A percentile compares a stretch with the other conserved stretches of the same genome.
These are phyloP conservation scores for Chelmon rostratus DNA, from an alignment of 2,797 vertebrate species.

Conservation along the genomic window DNA sequence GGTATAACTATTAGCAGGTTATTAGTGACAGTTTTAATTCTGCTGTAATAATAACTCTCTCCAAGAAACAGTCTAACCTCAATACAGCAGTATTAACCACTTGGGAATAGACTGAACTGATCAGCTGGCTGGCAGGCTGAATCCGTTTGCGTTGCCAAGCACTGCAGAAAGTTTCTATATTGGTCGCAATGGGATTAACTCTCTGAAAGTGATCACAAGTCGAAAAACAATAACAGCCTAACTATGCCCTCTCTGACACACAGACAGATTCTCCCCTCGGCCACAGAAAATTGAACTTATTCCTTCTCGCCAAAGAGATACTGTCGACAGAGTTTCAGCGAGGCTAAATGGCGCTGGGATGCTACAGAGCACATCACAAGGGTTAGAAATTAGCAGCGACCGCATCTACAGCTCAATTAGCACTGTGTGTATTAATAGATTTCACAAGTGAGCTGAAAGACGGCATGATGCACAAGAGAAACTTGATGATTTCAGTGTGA, in stretches of 20 bases:
- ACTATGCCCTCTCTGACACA: conserved; percentile 22
- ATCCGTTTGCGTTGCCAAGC: conserved; percentile 37
- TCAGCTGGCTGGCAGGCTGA: conserved; percentile 34
- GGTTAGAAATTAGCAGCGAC: conserved; percentile 45
- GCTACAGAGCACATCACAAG: conserved; percentile 10
- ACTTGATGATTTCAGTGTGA: conserved; percentile 38
- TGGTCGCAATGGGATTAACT: conserved; percentile 47
- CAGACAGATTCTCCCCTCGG: neutral
- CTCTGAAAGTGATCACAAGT: conserved; percentile 40
- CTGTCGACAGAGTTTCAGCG: conserved; percentile 28
- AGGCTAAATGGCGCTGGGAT: conserved; percentile 20
- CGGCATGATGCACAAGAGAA: conserved; percentile 31
- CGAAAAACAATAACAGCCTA: conserved; percentile 34
- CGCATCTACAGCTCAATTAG: conserved; percentile 65
- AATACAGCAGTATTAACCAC: conserved; percentile 24
- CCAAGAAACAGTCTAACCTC: conserved; percentile 20
- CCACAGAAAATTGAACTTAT: conserved; percentile 28
- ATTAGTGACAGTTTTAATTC: conserved; percentile 19
- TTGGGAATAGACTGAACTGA: conserved; percentile 36
- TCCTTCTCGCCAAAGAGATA: conserved; percentile 22
- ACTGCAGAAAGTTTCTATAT: conserved; percentile 41
- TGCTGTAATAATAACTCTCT: conserved; percentile 19
- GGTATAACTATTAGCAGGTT: conserved; percentile 22
- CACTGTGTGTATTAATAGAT: conserved; percentile 74
- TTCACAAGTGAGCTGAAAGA: conserved; percentile 66